Conservation (phyloP, 2,888 invertebrate species). For the Listrodromus nycthemerus region DNA sequence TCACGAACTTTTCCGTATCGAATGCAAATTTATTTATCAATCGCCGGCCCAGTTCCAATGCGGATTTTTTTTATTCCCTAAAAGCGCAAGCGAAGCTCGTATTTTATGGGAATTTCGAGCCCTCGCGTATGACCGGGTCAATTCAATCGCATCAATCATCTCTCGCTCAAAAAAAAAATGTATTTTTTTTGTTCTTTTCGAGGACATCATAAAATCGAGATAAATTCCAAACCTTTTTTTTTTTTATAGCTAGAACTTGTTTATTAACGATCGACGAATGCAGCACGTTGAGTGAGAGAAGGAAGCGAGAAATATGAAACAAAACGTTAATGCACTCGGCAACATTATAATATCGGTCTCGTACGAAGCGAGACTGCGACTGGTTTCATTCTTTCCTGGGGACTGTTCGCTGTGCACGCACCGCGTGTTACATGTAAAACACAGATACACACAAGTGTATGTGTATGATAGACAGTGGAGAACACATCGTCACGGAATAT, state of each 20-base stretch:
- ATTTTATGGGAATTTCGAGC: background rate
- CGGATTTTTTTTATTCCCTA: background rate
- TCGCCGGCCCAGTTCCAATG: background rate
- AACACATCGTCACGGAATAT: slow-evolving; percentile 58
- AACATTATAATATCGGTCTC: slow-evolving; percentile 3
- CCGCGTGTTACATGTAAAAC: slow-evolving; percentile 16
- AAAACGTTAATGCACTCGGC: slow-evolving; percentile 17
- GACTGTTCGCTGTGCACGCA: slow-evolving; percentile 12
- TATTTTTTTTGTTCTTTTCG: background rate
- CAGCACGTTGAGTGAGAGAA: background rate
- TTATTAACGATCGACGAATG: background rate
- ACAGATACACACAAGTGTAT: slow-evolving; percentile 7
- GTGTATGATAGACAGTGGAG: slow-evolving; percentile 21
- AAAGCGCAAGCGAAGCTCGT: background rate
- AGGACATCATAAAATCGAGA: background rate
- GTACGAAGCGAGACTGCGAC: slow-evolving; percentile 6
- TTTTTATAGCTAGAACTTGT: background rate
- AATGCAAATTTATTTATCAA: background rate
- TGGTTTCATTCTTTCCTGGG: slow-evolving; percentile 40
- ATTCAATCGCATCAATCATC: background rate
- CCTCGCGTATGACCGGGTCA: background rate
- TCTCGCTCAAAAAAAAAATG: background rate
- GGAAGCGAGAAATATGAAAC: slow-evolving; percentile 3
- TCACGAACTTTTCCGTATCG: background rate
- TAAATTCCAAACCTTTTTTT: background rate